These are phyloP conservation scores for Sebastes flavidus DNA, from an alignment of 2,797 vertebrate species.

Conservation along the genomic window DNA sequence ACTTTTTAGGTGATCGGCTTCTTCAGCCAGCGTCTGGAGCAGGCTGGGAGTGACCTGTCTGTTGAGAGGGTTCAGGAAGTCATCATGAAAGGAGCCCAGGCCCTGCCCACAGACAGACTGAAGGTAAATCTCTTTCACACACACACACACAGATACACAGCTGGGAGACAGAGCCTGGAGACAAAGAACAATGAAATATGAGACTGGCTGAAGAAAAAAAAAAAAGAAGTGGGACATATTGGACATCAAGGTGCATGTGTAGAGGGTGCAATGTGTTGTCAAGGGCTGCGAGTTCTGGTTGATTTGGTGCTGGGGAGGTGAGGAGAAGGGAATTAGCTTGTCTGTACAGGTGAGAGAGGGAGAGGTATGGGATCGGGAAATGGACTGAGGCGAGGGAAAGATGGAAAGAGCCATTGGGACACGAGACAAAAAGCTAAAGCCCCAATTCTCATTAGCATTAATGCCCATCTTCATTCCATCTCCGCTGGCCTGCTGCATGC, in stretches of 20 bases:
- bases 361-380: conserved; percentile 14
- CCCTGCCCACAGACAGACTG: conserved; percentile 94
- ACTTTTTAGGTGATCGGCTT: conserved; percentile 91
- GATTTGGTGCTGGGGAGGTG: background rate
- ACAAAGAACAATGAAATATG: conserved; percentile 35
- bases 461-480: conserved; percentile 70
- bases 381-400: conserved; percentile 30
- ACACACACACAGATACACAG: conserved; percentile 11
- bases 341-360: conserved; percentile 47
- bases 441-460: conserved; percentile 81
- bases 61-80: conserved; percentile 97
- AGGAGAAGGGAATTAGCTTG: conserved; percentile 21
- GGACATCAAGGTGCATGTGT: conserved; percentile 6
- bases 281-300: background rate
- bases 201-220: conserved; percentile 11
- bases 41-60: conserved; percentile 93
- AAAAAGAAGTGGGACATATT: conserved; percentile 21
- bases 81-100: conserved; percentile 96
- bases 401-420: conserved; percentile 47
- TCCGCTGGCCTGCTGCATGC: conserved; percentile 53
- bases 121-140: conserved; percentile 82
- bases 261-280: conserved; percentile 21
- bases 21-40: conserved; percentile 93
- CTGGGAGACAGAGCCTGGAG: background rate
- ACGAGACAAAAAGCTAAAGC: conserved; percentile 70